A percentile compares a stretch with the other conserved stretches of the same genome.
Evolutionary conservation across 2,797 vertebrate species (phyloP).

Genomic region (Rousettus madagascariensis): DNA sequence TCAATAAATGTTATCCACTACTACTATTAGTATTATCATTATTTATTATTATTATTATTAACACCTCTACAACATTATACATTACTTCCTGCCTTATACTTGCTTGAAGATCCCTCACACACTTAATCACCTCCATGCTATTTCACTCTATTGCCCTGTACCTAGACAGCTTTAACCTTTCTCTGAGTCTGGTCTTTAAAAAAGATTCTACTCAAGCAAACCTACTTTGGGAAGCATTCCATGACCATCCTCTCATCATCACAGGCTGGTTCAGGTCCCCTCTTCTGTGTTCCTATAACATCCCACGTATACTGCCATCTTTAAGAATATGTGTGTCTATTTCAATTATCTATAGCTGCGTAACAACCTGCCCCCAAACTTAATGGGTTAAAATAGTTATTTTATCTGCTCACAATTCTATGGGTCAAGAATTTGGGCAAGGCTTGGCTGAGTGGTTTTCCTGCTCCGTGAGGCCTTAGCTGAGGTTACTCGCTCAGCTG

Average conservation of each 20-base stretch:
- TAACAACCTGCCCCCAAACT: background rate
- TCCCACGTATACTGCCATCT: background rate
- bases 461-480: background rate
- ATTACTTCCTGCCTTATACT: background rate
- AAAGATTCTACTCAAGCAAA: background rate
- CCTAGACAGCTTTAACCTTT: background rate
- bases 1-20: background rate
- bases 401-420: background rate
- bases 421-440: background rate
- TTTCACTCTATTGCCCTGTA: background rate
- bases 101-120: background rate
- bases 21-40: background rate
- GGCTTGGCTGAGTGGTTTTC: background rate
- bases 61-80: background rate
- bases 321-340: background rate
- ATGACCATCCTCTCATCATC: background rate
- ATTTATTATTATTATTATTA: background rate
- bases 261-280: background rate
- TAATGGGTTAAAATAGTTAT: background rate
- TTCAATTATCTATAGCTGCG: background rate
- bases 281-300: background rate
- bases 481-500: background rate
- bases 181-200: background rate
- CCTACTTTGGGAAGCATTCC: background rate
- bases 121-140: background rate